Evolutionary conservation across 2,888 invertebrate genomes (phyloP).

Genomic region (Hyalella azteca): DNA sequence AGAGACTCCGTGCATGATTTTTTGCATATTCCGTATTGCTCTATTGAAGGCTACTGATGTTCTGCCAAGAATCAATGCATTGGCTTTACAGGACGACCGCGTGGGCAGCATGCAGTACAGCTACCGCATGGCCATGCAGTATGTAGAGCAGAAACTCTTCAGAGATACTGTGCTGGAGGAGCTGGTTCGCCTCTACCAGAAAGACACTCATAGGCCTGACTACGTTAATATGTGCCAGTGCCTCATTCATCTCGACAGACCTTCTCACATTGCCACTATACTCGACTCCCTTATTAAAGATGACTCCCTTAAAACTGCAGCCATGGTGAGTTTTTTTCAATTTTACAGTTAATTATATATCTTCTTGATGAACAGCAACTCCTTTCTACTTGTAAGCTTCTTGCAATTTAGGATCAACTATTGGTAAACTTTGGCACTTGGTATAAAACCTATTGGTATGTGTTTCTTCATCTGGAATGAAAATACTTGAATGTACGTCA

Average conservation of each 20-base stretch:
- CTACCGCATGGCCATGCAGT: conserved; percentile 94
- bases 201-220: conserved; percentile 84
- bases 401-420: too few relatives aligned
- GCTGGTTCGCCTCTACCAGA: conserved; percentile 84
- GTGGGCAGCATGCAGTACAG: conserved; percentile 91
- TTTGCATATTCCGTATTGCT: too few relatives aligned
- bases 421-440: too few relatives aligned
- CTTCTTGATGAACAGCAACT: too few relatives aligned
- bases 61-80: too few relatives aligned
- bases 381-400: too few relatives aligned
- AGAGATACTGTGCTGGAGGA: conserved; percentile 87
- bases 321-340: conserved; percentile 48
- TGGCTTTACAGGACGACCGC: conserved; percentile 81
- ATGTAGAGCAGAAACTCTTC: conserved; percentile 92
- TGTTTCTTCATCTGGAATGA: too few relatives aligned
- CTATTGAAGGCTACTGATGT: too few relatives aligned
- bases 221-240: conserved; percentile 99
- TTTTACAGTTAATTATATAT: too few relatives aligned
- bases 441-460: too few relatives aligned
- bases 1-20: too few relatives aligned
- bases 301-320: conserved; percentile 53
- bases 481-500: too few relatives aligned
- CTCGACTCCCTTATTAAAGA: conserved; percentile 82
- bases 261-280: conserved; percentile 88
- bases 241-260: conserved; percentile 91